phyloP scores from a whole-genome alignment of 2,888 invertebrate species.

The Conomelus anceps region DNA sequence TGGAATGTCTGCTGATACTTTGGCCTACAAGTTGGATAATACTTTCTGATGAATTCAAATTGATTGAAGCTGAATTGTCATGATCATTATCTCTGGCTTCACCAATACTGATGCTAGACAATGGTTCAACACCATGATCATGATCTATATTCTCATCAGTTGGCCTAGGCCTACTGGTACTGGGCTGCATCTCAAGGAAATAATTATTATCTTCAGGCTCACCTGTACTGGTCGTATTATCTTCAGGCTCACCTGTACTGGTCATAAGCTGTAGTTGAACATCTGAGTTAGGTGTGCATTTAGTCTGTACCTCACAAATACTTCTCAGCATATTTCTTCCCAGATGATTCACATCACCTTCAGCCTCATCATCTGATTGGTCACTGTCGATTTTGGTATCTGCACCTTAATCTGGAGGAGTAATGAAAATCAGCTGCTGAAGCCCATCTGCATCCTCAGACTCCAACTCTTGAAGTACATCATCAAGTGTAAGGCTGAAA shows the following conservation, averaged over 20 bases:
- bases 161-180: not conserved
- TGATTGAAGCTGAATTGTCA: too few species aligned
- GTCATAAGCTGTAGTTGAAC: not conserved
- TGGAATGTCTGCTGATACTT: too few species aligned
- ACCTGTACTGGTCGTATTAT: not conserved
- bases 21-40: too few species aligned
- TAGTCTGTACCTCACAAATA: conserved; percentile 16
- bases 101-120: not conserved
- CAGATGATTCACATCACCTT: conserved; percentile 18
- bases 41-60: too few species aligned
- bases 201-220: not conserved
- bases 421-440: not conserved
- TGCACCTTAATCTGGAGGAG: conserved; percentile 4
- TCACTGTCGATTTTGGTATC: conserved; percentile 15
- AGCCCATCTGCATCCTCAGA: not conserved
- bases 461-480: not conserved
- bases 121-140: not conserved
- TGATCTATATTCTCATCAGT: not conserved
- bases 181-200: too few species aligned
- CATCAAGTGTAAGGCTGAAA: not conserved
- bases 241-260: too few species aligned
- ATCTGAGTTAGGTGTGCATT: not conserved
- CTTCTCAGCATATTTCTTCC: conserved; percentile 14
- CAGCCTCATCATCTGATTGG: conserved; percentile 15
- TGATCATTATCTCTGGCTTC: too few species aligned